Evolutionary conservation across 1,140 invertebrate genomes (phyloP).

Genomic region (Drosophila santomea): DNA sequence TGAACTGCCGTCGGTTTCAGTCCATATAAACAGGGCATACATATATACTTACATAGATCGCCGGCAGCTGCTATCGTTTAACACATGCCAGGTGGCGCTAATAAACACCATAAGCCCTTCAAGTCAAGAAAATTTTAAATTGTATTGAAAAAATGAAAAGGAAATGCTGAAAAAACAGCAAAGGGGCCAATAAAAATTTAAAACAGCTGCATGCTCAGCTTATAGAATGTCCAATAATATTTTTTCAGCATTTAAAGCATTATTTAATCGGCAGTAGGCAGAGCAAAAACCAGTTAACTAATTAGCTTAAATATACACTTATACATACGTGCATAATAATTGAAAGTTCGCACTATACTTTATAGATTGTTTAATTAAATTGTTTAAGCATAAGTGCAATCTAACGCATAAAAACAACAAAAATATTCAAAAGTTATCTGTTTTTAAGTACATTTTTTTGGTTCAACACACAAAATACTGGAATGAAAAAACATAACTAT

Average conservation of each 20-base stretch:
- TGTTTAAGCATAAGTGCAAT: background rate
- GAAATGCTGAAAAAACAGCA: background rate
- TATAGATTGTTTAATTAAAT: background rate
- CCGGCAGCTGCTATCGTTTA: conserved; percentile 28
- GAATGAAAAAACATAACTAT: no score
- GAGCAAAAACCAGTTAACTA: background rate
- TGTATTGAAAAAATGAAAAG: background rate
- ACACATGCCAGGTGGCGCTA: conserved; percentile 37
- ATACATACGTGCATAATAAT: background rate
- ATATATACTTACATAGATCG: conserved; percentile 3
- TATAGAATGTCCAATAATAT: no score
- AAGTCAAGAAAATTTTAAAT: background rate
- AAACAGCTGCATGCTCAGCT: no score
- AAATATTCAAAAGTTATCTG: background rate
- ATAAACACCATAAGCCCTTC: conserved; percentile 29
- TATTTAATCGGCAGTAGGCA: background rate
- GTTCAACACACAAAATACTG: background rate
- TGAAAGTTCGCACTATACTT: no score
- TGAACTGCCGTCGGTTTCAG: conserved; percentile 33
- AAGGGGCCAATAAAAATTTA: no score
- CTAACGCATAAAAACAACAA: background rate
- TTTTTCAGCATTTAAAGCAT: no score
- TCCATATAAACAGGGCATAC: conserved; percentile 16
- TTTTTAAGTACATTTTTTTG: background rate
- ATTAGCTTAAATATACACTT: background rate